Evolutionary conservation across 2,797 vertebrate species (phyloP).

Genomic region (Cynopterus sphinx): DNA sequence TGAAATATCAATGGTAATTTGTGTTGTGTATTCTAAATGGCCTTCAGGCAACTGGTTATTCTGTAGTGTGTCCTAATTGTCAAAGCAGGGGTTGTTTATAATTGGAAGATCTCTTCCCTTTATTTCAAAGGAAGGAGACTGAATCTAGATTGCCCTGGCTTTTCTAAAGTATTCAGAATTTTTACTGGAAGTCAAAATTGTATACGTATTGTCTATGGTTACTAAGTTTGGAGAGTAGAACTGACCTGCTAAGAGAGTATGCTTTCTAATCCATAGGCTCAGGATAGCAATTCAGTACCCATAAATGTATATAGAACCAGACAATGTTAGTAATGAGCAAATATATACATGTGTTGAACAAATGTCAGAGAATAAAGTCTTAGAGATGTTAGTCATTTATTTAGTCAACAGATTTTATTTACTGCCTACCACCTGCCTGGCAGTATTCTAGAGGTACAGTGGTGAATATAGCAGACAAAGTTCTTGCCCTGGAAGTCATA

Average conservation of each 20-base stretch:
- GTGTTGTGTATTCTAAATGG: not conserved
- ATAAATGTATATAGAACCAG: not conserved
- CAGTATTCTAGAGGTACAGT: not conserved
- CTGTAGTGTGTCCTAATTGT: not conserved
- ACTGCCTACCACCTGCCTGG: not conserved
- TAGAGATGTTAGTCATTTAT: not conserved
- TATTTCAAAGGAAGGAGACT: constrained; percentile 4
- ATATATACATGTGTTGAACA: not conserved
- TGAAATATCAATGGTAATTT: not conserved
- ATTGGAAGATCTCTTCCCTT: not conserved
- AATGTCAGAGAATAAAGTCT: not conserved
- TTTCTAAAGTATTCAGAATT: constrained; percentile 23
- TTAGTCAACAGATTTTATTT: not conserved
- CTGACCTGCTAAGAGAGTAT: not conserved
- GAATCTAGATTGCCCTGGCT: not conserved
- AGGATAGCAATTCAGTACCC: not conserved
- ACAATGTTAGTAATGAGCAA: not conserved
- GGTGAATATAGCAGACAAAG: not conserved
- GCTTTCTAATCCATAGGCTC: not conserved
- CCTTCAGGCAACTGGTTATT: not conserved
- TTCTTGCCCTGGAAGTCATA: not conserved
- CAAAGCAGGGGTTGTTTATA: not conserved
- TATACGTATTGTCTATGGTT: not conserved
- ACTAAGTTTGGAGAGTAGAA: not conserved
- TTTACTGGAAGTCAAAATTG: not conserved